Evolutionary conservation across 2,888 invertebrate genomes (phyloP).

Genomic region (Galerucella calmariensis): DNA sequence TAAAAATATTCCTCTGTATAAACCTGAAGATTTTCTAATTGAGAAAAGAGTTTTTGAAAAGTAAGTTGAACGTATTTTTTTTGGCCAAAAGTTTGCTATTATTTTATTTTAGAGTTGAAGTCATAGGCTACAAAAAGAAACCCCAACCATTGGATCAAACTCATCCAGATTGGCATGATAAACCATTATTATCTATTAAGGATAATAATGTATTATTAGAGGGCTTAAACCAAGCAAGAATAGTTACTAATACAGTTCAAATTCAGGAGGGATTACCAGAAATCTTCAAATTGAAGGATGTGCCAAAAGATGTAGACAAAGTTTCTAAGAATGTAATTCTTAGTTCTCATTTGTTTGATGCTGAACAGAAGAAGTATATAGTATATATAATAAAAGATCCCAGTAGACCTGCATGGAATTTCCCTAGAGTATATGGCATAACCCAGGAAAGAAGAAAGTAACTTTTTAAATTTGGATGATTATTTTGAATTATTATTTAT

Average conservation of each 20-base stretch:
- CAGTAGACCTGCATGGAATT: conserved; percentile 76
- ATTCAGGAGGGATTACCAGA: conserved; percentile 73
- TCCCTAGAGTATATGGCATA: conserved; percentile 81
- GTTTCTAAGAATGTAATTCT: conserved; percentile 74
- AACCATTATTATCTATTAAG: conserved; percentile 70
- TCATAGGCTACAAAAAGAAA: conserved; percentile 65
- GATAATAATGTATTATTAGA: conserved; percentile 75
- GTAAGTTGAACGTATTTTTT: conserved; percentile 43
- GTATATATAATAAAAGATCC: conserved; percentile 80
- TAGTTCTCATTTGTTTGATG: conserved; percentile 78
- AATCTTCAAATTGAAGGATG: conserved; percentile 66
- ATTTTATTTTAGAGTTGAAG: conserved; percentile 55
- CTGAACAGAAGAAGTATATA: conserved; percentile 80
- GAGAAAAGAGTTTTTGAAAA: conserved; percentile 59
- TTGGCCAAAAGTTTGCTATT: background rate
- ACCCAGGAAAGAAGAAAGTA: conserved; percentile 69
- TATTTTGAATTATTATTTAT: conserved; percentile 9
- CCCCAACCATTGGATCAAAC: conserved; percentile 67
- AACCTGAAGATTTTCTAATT: conserved; percentile 71
- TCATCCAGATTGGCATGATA: conserved; percentile 75
- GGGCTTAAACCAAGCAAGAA: conserved; percentile 82
- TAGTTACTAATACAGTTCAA: conserved; percentile 82
- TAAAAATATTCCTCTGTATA: conserved; percentile 71
- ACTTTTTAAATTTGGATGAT: conserved; percentile 2
- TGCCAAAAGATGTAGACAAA: conserved; percentile 69